A percentile compares a stretch with the other conserved stretches of the same genome.
Evolutionary conservation across 1,140 invertebrate species (phyloP).

Genomic region (Orius insidiosus): DNA sequence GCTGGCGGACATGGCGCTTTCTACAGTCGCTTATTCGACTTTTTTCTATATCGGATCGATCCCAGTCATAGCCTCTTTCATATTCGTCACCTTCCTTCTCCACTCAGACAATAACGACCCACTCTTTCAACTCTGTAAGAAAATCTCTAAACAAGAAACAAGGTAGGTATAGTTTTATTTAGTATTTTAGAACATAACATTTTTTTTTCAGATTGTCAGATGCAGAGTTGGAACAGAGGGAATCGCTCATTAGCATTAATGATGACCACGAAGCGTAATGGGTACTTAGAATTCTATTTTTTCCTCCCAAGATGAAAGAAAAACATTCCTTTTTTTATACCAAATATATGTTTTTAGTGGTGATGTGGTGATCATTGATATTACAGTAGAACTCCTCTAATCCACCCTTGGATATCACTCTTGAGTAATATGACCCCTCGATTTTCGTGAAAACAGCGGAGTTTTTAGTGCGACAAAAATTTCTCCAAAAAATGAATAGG

Average conservation of each 20-base stretch:
- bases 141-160: constrained; percentile 7
- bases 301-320: no score
- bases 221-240: constrained; percentile 19
- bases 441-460: no score
- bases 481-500: no score
- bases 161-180: constrained; percentile 9
- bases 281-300: no score
- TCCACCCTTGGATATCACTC: no score
- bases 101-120: constrained; percentile 80
- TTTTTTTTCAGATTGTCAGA: constrained; percentile 18
- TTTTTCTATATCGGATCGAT: constrained; percentile 64
- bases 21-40: constrained; percentile 50
- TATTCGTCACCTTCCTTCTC: constrained; percentile 53
- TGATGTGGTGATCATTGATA: no score
- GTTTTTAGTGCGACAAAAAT: no score
- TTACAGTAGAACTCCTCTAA: no score
- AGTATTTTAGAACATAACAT: neutral
- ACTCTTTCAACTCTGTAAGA: constrained; percentile 12
- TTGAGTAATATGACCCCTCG: no score
- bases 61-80: constrained; percentile 60
- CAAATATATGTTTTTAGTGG: no score
- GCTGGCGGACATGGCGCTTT: constrained; percentile 60
- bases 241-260: constrained; percentile 19
- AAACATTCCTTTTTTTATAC: no score
- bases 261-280: constrained; percentile 20